Conservation (phyloP, 2,797 vertebrate species). For the Aplochiton taeniatus region DNA sequence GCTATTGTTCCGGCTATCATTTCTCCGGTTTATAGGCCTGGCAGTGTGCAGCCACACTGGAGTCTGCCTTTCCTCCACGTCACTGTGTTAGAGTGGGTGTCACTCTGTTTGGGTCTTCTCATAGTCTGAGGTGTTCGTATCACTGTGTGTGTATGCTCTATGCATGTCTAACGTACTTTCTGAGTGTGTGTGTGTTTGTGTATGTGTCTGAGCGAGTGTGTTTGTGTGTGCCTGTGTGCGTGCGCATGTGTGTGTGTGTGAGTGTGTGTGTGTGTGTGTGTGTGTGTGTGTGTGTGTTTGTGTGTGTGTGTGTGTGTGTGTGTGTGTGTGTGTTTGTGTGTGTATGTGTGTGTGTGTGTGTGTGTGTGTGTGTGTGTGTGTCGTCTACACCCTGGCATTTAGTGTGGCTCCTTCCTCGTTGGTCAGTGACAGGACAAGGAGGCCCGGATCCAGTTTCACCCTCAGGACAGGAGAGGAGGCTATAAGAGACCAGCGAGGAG, state of each 20-base stretch:
- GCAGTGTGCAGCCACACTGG: no score
- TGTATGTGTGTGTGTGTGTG: conserved; percentile 6
- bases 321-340: not conserved
- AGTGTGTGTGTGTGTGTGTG: not conserved
- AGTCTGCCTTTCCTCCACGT: no score
- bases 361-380: not conserved
- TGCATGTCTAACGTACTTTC: not conserved
- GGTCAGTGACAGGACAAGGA: conserved; percentile 67
- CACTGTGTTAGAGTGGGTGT: no score
- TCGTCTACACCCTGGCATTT: conserved; percentile 63
- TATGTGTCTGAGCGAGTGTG: not conserved
- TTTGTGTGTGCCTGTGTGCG: not conserved
- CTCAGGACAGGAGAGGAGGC: conserved; percentile 68
- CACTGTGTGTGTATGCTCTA: not conserved
- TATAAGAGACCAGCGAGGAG: conserved; percentile 73
- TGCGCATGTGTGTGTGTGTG: not conserved
- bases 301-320: no score
- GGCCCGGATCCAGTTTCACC: conserved; percentile 88
- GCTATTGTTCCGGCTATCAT: no score
- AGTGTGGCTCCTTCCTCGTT: conserved; percentile 60
- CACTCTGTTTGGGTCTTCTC: no score
- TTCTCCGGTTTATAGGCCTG: no score
- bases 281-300: conserved; percentile 2
- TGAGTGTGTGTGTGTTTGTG: conserved; percentile 2
- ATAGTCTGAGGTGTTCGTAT: no score